Conservation (phyloP, 2,888 invertebrate genomes). For the Xestia ashworthii region DNA sequence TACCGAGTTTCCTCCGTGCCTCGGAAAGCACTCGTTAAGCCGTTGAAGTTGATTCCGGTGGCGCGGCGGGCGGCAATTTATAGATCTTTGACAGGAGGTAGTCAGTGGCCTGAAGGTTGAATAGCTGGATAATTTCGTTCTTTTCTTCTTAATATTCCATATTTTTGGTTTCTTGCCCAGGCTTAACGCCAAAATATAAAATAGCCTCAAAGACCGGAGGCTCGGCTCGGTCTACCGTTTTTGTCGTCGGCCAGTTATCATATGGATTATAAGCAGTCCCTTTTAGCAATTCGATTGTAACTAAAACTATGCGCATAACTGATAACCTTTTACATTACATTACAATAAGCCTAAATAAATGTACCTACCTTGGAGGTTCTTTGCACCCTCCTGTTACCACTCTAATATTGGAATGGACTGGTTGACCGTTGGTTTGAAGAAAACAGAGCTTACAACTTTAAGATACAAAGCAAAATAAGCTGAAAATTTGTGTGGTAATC, state of each 20-base stretch:
- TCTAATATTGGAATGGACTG: slow-evolving; percentile 31
- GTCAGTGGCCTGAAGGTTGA: too few relatives aligned
- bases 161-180: not conserved
- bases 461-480: not conserved
- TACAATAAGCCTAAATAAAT: not conserved
- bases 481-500: too few relatives aligned
- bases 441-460: not conserved
- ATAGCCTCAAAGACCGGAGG: not conserved
- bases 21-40: too few relatives aligned
- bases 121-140: not conserved
- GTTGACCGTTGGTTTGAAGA: not conserved
- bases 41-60: too few relatives aligned
- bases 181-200: not conserved
- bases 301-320: not conserved
- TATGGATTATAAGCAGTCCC: too few relatives aligned
- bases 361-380: not conserved
- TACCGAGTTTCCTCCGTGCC: too few relatives aligned
- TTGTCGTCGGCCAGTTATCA: not conserved
- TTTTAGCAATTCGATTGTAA: not conserved
- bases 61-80: too few relatives aligned
- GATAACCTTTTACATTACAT: not conserved
- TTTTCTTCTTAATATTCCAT: not conserved
- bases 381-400: not conserved
- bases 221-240: not conserved
- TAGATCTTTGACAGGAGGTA: too few relatives aligned